Base-by-base conservation (phyloP, 2,888 invertebrate genomes). In the Acanthococcus lagerstroemiae region DNA sequence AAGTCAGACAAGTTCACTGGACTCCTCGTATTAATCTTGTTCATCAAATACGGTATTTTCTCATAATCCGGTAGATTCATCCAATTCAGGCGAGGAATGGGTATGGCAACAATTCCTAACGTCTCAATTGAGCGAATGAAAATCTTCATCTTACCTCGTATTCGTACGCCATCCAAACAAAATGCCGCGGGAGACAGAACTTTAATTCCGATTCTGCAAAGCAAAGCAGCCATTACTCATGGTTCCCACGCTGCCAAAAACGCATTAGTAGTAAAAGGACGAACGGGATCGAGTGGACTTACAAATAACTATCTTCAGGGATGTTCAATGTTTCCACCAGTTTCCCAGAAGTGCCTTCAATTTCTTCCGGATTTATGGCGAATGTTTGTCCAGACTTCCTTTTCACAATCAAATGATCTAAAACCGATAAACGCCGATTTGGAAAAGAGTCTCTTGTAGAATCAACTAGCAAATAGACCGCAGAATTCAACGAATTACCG, bases 21-120 rank as follows among this genome's bases (percentile, higher is more conserved):
- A 50, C 27, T 21, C 37, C 61, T 21, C n/a, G 50, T 24, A n/a
- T 50, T 19, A 21, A 61, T 61, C 24, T 61, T 30, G n/a, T 30
- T 26, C 21, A 84, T 80, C 37, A 87, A 74, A 72, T 82, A 85
- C 0, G 83, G 83, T 68, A 83, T 80, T 71, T 80, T 81, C 74
- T 86, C 84, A 71, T 80, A 78, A 48, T 80, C 77, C 0, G 80
- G 77, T 5, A 85, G 74, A 2, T 73, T 72, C 5, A 76, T 71
- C 85, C 85, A 87, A 66, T 77, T 76, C 46, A 72, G 73, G 15
- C 77, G 70, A 72, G 81, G 80, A 55, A 87, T 73, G 0, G 81
- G 77, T 1, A 86, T 78, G 0, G 83, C 78, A 0, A 77, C 77
- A 71, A 79, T 78, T n/a, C 82, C 82, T 67, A 78, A 76, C 26